Base-by-base conservation (phyloP, 2,113 vertebrate genomes). In the Syngnathoides biaculeatus region DNA sequence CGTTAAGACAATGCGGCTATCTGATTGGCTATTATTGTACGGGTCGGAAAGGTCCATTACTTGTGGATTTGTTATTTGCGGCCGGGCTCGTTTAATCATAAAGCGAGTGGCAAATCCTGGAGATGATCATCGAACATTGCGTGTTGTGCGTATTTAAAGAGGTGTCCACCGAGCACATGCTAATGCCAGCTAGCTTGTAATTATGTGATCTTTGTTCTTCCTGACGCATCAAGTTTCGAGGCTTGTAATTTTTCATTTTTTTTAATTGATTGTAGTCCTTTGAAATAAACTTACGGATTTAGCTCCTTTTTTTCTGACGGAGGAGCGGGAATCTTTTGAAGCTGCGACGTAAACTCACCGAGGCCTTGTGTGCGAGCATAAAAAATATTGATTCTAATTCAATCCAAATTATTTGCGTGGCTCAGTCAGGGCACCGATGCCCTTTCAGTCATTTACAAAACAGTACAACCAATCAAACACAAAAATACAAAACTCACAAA, bases 191-290 rank as follows among this genome's bases (percentile, higher is more conserved):
- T 19, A 47, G 4, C 14, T 20, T 8, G 2, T 60, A 10, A 19
- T 8, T 3, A 9, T 27, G 55, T 57, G 52, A 76, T 73, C 60
- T 66, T 27, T 55, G 48, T 30, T n/a, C 42, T 59, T 45, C 20
- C 26, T 42, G 79, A 89, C 74, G 77, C 85, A 75, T 71, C 88
- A 82, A 84, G 82, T 81, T 79, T 77, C 3, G 13, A 67, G 74
- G 62, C 85, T 88, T 87, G 84, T 76, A 72, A 83, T 79, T 75
- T 82, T 45, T 81, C 66, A 35, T 55, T 55, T 57, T 50, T 57
- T 57, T 30, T 27, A 17, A 57, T 17, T 30, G 26, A 57, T 30
- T 57, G 55, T 40, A 69, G 66, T 61, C 67, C 74, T 84, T 77
- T 84, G 27, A 73, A 88, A 87, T 86, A 86, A 84, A 87, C 39